Base-by-base conservation (phyloP, 2,113 vertebrate species). In the Dasyprocta punctata region DNA sequence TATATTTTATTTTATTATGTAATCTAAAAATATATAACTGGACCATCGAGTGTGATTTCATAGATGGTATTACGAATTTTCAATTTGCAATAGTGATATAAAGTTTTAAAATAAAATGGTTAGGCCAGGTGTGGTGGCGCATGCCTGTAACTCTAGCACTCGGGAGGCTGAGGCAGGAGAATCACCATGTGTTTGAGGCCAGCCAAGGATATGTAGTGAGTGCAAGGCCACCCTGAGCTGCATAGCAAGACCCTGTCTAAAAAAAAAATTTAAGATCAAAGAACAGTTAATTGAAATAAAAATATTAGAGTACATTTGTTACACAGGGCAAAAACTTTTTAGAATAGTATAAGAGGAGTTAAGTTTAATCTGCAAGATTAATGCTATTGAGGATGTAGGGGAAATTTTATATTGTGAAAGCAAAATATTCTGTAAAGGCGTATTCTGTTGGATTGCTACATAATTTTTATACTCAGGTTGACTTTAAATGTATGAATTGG, bases 401-500 rank as follows among this genome's bases (percentile, higher is more conserved):
- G n/a, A 93, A 41, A 60, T 47, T 89, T 77, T 67, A 24, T 58
- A 28, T 20, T 54, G 7, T 24, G 44, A 67, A 65, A 87, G 28
- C 28, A 89, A 75, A 81, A 69, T 84, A 69, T 86, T 89, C 7
- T 73, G 67, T 11, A 28, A 85, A 90, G 56, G 69, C 91, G 47
- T 5, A 36, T 19, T 56, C 61, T 36, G 28, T 69, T 94, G 28
- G 41, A 60, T 80, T 90, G 38, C 16, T 63, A 0, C 87, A 12
- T 78, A 30, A 26, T 61, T 96, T 96, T n/a, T 77, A 7, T 90
- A 82, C 16, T 87, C 3, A 0, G 33, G 4, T 89, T 92, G 75
- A 3, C 36, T 90, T 96, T 71, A 95, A 94, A 63, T 75, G 83
- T 49, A 11, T 92, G 75, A 88, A 85, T 87, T 96, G 56, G 75